These are phyloP conservation scores for Bucorvus abyssinicus DNA, from an alignment of 2,797 vertebrate species.

Conservation along the genomic window DNA sequence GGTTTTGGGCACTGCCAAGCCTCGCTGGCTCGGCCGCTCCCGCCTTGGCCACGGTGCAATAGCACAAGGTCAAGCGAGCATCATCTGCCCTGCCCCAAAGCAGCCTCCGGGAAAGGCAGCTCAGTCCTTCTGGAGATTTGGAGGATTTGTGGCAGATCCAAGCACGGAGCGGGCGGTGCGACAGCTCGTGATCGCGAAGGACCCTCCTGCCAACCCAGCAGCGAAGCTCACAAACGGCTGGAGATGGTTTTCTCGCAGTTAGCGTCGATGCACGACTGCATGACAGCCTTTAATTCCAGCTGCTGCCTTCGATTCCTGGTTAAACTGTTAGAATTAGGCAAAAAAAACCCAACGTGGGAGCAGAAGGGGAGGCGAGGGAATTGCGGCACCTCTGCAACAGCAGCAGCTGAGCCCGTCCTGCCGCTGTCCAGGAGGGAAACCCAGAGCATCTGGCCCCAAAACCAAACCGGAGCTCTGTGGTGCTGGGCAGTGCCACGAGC, in stretches of 20 bases:
- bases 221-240: accelerated
- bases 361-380: neutral
- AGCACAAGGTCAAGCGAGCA: accelerated
- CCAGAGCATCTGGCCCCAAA: neutral
- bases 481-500: accelerated
- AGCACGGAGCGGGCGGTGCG: neutral
- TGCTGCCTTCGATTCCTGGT: neutral
- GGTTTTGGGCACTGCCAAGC: neutral
- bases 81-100: neutral
- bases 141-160: neutral
- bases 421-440: neutral
- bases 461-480: neutral
- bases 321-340: neutral
- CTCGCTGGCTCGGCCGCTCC: neutral
- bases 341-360: neutral
- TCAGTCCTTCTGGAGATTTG: neutral
- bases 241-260: neutral
- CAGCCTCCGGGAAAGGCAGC: neutral
- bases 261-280: neutral
- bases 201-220: neutral
- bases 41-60: accelerated
- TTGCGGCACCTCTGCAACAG: accelerated
- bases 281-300: neutral
- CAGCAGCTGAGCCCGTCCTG: neutral
- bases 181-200: neutral